A percentile compares a stretch with the other conserved stretches of the same genome.
Conservation (phyloP, 2,888 invertebrate genomes). For the Cantharis nigra region DNA sequence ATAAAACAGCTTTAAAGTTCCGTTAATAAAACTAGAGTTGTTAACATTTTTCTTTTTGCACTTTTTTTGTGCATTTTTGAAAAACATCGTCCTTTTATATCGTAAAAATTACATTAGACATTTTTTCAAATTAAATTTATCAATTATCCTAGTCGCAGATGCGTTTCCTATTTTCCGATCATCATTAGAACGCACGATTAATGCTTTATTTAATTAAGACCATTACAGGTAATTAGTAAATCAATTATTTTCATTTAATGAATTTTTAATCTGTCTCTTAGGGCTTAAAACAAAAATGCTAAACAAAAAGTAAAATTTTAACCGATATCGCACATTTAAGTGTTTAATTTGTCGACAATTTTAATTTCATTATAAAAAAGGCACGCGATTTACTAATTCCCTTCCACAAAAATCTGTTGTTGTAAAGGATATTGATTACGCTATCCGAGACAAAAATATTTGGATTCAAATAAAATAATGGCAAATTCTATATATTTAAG, state of each 20-base stretch:
- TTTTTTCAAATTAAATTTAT: neutral
- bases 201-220: neutral
- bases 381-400: constrained; percentile 15
- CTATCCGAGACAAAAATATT: constrained; percentile 15
- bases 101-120: neutral
- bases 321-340: constrained; percentile 26
- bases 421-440: constrained; percentile 20
- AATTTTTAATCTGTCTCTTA: neutral
- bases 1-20: neutral
- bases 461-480: neutral
- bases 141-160: neutral
- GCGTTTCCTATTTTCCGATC: neutral
- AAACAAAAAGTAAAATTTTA: neutral
- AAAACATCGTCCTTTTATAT: neutral
- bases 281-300: neutral
- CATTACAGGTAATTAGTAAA: neutral
- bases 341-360: constrained; percentile 26
- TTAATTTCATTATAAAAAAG: constrained; percentile 25
- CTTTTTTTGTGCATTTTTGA: neutral
- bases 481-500: too few relatives aligned
- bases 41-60: neutral
- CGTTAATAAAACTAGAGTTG: neutral
- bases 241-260: neutral
- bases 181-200: neutral
- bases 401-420: constrained; percentile 26